Evolutionary conservation across 2,888 invertebrate genomes (phyloP), one percentile per base, ranked within the genome.

Genomic region (Drosophila conformis): DNA sequence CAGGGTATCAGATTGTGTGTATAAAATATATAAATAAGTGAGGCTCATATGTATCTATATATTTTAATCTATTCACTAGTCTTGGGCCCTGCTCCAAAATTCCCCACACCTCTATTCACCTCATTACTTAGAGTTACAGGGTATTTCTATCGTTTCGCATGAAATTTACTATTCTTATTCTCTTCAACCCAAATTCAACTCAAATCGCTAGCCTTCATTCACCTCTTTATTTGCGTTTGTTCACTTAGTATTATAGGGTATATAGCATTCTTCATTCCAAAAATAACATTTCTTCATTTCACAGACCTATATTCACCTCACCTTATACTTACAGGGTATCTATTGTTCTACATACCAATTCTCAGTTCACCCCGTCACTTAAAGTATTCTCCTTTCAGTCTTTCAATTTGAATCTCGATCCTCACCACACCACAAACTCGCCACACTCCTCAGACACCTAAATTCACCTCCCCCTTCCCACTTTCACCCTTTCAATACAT

Each of bases 371-470:
- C 13, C 7, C 13, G 2, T n/a, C n/a, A 10, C n/a, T n/a, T 40
- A 10, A n/a, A 40, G 0, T 4, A 15, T 52, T 21, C 8, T 8
- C 8, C 8, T 31, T n/a, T 3, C 7, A 4, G 6, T 15, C 0
- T 13, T 33, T 0, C 27, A 10, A 27, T 27, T 33, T 21, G 29
- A 25, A 15, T 4, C n/a, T 8, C 5, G 29, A 29, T 38, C 18
- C n/a, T 35, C 31, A 40, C n/a, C 25, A 36, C 61, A 48, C 5
- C 51, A 31, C 29, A 46, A n/a, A 49, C 48, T 53, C 53, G 6
- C 54, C 36, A 54, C 4, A 18, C 10, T 27, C 38, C 25, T 4
- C 13, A 38, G 27, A 29, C 11, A 15, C 21, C 15, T 5, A 25
- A 46, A 36, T 36, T 54, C 38, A 13, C 13, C 10, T 25, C 2